Evolutionary conservation across 2,113 vertebrate species (phyloP), one percentile per base, ranked within the genome.

Genomic region (Hippocampus barbouri): DNA sequence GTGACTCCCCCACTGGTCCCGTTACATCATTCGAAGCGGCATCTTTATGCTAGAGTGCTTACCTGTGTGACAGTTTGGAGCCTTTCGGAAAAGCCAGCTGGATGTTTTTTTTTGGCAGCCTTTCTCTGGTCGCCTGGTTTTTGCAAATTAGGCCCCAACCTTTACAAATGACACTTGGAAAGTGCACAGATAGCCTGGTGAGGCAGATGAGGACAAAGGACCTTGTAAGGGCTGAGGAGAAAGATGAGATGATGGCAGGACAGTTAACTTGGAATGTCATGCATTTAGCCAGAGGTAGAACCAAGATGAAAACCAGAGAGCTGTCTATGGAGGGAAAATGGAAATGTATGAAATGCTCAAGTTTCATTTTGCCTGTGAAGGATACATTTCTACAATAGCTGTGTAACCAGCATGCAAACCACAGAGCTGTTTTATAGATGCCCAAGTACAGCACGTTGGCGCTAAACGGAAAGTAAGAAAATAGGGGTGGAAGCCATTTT

Each of bases 11-110:
- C 59, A 14, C 62, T 54, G 12, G 30, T 41, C 40, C 56, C 56
- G 62, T 69, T 5, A 38, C 4, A 21, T 63, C 45, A 41, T 56
- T 25, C 60, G 34, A 68, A 12, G 53, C 34, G 60, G 10, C 56
- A 59, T 59, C 56, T 59, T 25, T 15, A 86, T 82, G 77, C 74
- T 72, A 23, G 18, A 56, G 25, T 73, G 41, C 23, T 59, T 59
- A 59, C 56, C 56, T 59, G 56, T 59, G 56, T 59, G 56, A 59
- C 23, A 59, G 56, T 59, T 59, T 56, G 53, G 53, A 56, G 56
- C 56, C n/a, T 23, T 8, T 23, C 53, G 21, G 5, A 27, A 59
- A n/a, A 59, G 56, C 56, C 23, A 7, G 11, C 56, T 15, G 21
- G 8, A 23, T 56, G 8, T 21, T 54, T 7, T 53, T 20, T 20